Conservation (phyloP, 1,140 invertebrate genomes). For the Drosophila chauvacae region DNA sequence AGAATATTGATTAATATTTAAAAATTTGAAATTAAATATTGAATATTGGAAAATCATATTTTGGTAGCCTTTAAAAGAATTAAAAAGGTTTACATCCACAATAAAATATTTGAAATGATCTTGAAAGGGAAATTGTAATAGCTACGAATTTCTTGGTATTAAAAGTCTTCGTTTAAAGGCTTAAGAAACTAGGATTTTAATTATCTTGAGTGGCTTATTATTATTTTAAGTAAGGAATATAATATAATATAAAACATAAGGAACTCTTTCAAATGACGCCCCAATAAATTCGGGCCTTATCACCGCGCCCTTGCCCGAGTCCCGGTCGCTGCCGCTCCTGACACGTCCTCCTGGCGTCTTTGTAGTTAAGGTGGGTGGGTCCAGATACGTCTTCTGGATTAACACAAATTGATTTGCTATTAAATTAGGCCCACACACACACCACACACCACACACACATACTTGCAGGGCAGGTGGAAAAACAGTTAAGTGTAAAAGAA, state of each 20-base stretch:
- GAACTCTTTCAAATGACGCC: not conserved
- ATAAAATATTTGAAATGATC: too few species aligned
- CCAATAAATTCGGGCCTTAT: not conserved
- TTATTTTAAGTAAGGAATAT: too few species aligned
- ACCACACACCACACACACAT: conserved; percentile 22
- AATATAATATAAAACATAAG: too few species aligned
- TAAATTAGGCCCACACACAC: conserved; percentile 66
- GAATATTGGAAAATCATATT: not conserved
- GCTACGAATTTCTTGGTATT: not conserved
- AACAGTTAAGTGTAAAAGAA: conserved; percentile 83
- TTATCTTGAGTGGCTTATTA: too few species aligned
- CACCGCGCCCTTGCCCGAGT: not conserved
- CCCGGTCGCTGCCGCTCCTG: not conserved
- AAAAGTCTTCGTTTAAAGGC: too few species aligned
- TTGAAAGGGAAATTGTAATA: not conserved
- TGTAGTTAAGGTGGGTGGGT: conserved; percentile 70
- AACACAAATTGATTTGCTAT: conserved; percentile 82
- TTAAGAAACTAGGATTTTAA: too few species aligned
- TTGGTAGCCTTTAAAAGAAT: too few species aligned
- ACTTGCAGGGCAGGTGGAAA: conserved; percentile 57
- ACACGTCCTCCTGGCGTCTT: conserved; percentile 16
- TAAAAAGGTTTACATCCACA: too few species aligned
- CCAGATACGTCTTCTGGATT: conserved; percentile 67
- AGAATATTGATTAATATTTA: too few species aligned
- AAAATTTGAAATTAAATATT: not conserved